phyloP scores from a whole-genome alignment of 1,140 invertebrate genomes.

The Dendroctonus ponderosae region DNA sequence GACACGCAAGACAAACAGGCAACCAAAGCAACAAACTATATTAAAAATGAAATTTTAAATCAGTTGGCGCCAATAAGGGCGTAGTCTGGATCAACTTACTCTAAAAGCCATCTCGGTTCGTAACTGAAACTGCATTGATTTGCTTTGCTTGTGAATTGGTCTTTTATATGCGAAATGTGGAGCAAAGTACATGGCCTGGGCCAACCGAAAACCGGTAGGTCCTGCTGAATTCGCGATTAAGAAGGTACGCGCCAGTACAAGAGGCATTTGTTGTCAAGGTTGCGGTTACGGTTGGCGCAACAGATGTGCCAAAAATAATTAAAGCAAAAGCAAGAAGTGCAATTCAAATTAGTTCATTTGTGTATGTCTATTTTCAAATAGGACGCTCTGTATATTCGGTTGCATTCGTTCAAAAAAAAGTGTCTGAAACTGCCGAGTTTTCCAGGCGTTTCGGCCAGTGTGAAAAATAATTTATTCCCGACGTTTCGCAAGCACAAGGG shows the following conservation, averaged over 20 bases:
- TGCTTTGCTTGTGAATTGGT: neutral
- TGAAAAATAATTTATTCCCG: no score
- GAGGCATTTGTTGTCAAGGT: constrained; percentile 19
- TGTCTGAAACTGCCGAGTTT: neutral
- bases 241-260: constrained; percentile 15
- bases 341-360: no score
- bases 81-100: constrained; percentile 34
- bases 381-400: no score
- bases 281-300: neutral
- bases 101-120: constrained; percentile 18
- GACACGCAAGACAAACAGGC: constrained; percentile 19
- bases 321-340: neutral
- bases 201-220: constrained; percentile 11
- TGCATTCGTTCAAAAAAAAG: no score
- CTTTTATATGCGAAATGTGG: constrained; percentile 34
- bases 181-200: constrained; percentile 18
- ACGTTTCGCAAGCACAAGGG: no score
- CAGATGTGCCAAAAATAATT: neutral
- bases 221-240: constrained; percentile 11
- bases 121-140: constrained; percentile 13
- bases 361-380: no score
- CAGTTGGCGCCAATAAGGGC: neutral
- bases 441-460: neutral
- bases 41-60: neutral
- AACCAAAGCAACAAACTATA: constrained; percentile 22